Evolutionary conservation across 2,113 vertebrate species (phyloP).

Genomic region (Cygnus atratus): DNA sequence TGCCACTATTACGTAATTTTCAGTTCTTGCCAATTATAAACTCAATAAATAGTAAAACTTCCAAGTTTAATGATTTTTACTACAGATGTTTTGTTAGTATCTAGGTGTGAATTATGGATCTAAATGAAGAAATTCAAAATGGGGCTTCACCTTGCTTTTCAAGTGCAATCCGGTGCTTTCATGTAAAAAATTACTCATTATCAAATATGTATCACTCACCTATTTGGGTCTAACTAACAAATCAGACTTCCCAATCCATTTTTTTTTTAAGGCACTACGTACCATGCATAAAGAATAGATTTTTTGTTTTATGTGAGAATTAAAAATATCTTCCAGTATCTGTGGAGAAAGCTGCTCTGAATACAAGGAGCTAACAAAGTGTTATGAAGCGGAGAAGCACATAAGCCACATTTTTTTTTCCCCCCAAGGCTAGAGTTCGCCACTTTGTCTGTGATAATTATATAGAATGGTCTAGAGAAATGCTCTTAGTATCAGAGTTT

Average conservation of each 20-base stretch:
- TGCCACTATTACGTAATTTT: background rate
- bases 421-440: background rate
- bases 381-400: background rate
- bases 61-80: fast-evolving
- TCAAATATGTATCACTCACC: fast-evolving
- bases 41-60: background rate
- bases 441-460: constrained; percentile 4
- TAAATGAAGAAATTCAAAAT: background rate
- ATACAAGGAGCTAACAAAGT: background rate
- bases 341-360: background rate
- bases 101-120: background rate
- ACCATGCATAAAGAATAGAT: background rate
- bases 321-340: background rate
- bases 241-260: background rate
- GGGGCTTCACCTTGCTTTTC: background rate
- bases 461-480: background rate
- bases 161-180: background rate
- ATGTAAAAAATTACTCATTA: background rate
- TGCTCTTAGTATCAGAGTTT: background rate
- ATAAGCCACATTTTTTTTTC: background rate
- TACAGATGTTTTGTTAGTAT: background rate
- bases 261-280: background rate
- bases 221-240: background rate
- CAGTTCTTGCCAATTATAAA: background rate
- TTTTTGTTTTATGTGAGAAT: background rate